These are phyloP conservation scores for Archilochus colubris DNA, from an alignment of 2,113 vertebrate species.

Conservation along the genomic window DNA sequence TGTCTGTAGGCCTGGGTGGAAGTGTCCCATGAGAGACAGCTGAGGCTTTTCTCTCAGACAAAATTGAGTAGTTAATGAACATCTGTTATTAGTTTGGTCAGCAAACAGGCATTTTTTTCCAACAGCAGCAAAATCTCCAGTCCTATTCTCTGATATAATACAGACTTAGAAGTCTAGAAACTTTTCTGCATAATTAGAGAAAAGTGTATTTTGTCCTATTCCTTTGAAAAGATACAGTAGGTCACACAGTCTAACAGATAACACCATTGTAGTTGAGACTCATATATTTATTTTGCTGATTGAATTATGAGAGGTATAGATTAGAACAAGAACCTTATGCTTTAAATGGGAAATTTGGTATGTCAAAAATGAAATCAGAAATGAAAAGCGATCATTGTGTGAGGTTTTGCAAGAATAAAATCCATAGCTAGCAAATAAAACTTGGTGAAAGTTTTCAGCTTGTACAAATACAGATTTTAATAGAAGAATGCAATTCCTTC, in stretches of 20 bases:
- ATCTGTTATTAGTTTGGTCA: not conserved
- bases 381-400: not conserved
- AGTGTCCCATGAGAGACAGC: not conserved
- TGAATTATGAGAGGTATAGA: not conserved
- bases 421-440: not conserved
- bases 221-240: not conserved
- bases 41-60: not conserved
- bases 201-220: not conserved
- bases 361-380: not conserved
- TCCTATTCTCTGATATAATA: not conserved
- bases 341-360: not conserved
- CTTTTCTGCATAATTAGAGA: not conserved
- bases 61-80: not conserved
- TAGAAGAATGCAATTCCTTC: not conserved
- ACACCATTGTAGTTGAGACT: not conserved
- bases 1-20: not conserved
- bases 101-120: not conserved
- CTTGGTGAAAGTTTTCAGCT: not conserved
- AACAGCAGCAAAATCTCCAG: not conserved
- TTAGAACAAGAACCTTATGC: not conserved
- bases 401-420: not conserved
- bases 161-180: not conserved
- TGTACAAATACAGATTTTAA: not conserved
- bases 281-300: not conserved
- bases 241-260: not conserved